Percentiles rank a stretch among this genome's conserved stretches.
These are phyloP conservation scores for Oostethus manadensis DNA, from an alignment of 2,113 vertebrate species.

Conservation along the genomic window DNA sequence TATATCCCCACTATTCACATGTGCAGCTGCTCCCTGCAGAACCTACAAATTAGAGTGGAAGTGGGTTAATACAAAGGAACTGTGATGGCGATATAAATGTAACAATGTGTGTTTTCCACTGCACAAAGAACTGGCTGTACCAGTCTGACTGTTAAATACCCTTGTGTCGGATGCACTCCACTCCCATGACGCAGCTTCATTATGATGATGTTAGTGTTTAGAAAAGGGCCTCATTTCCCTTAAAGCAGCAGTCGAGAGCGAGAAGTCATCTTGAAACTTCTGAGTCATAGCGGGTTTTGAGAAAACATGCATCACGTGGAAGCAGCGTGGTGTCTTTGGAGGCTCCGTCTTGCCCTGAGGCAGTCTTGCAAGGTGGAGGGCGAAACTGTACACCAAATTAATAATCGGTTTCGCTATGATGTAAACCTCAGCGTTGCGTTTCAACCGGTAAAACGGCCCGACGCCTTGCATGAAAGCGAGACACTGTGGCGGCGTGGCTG, in stretches of 20 bases:
- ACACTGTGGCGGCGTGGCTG: conserved; percentile 33
- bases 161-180: conserved; percentile 1
- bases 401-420: conserved; percentile 44
- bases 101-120: not conserved
- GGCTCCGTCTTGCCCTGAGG: conserved; percentile 1
- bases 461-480: conserved; percentile 19
- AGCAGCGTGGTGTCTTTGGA: conserved; percentile 21
- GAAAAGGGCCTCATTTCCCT: conserved; percentile 27
- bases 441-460: conserved; percentile 39
- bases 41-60: conserved; percentile 2
- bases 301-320: conserved; percentile 25
- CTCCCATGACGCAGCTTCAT: conserved; percentile 19
- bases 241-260: conserved; percentile 32
- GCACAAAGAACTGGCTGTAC: conserved; percentile 4
- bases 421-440: conserved; percentile 2
- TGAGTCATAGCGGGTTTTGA: conserved; percentile 34
- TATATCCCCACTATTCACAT: not conserved
- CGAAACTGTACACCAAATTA: conserved; percentile 42
- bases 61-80: not conserved
- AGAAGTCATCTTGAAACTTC: conserved; percentile 39
- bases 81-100: not conserved
- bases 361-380: conserved; percentile 26
- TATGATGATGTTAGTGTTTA: conserved; percentile 7
- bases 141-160: not conserved
- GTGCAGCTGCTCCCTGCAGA: not conserved